Evolutionary conservation across 2,113 vertebrate genomes (phyloP), one percentile per base, ranked within the genome.

Genomic region (Scartelaos histophorus): DNA sequence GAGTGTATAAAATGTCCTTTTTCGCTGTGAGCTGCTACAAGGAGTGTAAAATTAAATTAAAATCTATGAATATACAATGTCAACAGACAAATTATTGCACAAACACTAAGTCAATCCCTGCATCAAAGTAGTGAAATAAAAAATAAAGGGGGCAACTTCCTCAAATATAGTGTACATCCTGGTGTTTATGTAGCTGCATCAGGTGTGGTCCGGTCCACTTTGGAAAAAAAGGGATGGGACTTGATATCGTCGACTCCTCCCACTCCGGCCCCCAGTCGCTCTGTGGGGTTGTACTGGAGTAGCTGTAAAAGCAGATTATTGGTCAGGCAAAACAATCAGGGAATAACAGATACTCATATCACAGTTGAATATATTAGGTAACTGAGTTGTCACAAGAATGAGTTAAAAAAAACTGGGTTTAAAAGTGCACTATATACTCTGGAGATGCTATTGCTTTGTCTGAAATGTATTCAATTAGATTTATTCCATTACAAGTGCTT

Each of bases 171-270:
- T 11, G 9, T 43, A 43, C 56, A 58, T 58, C 17, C 17, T 19
- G 60, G 17, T 2, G 16, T 64, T 64, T 64, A 64, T 10, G 61
- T 64, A 38, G 29, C 61, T 64, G 61, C 61, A 11, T 64, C 61
- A 35, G 61, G 17, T 66, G 94, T 93, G 78, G 93, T 87, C 97
- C 97, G 98, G 80, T 94, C 91, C 90, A 96, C 93, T 46, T 82
- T 91, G 73, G 92, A 90, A 82, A 99, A 99, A 90, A 99, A 99
- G 0, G 98, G 97, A 84, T 98, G 98, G 69, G 97, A 97, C 89
- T 96, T 98, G 88, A 99, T 97, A 75, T 98, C 97, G 87, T 99
- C 98, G 38, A 95, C 96, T 49, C 97, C 97, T 61, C 94, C 95
- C 24, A 93, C 97, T 1, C 97, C 97, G 15, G 97, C 94, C 47